Base-by-base conservation (phyloP, 2,888 invertebrate species). In the Barypeithes pellucidus region DNA sequence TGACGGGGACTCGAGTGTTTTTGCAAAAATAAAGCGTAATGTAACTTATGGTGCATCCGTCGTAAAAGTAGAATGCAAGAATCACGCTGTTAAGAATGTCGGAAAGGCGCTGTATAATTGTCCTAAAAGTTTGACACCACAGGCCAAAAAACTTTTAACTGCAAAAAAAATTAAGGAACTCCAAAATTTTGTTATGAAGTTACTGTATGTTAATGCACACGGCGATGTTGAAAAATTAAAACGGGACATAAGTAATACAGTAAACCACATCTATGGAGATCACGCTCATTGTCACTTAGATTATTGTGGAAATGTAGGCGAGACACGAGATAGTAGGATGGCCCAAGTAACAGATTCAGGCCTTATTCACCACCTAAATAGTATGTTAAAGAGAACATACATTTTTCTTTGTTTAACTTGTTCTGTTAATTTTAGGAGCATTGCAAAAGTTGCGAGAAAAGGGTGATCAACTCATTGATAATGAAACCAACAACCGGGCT, bases 1-100 rank as follows among this genome's bases (percentile, higher is more conserved):
- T n/a, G 76, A 78, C 72, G 77, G 75, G 0, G 79, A 78, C 52
- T 75, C 76, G 4, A 76, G 72, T 45, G 77, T 75, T 16, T 18
- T 9, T 16, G 5, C 45, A 5, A 47, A 20, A 47, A 47, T 47
- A 7, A 47, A 20, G 16, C 4, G 11, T 1, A 9, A 47, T 8
- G 45, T 47, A 11, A n/a, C 8, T 18, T 47, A 47, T 18, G 18
- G 45, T 18, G n/a, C 5, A 5, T 4, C 9, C 12, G 43, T 43
- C 4, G 14, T 9, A 9, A 36, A 12, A 36, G 2, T 3, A 3
- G 14, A 43, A 14, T 43, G 14, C 43, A 43, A 43, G 14, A 43
- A 43, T 43, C 43, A 43, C 14, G 43, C 14, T 14, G 43, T 43
- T 1, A 43, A 43, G 2, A 14, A 43, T 14, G 43, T 43, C 1